These are phyloP conservation scores for Lophochroa leadbeateri DNA, from an alignment of 2,113 vertebrate species.

Conservation along the genomic window DNA sequence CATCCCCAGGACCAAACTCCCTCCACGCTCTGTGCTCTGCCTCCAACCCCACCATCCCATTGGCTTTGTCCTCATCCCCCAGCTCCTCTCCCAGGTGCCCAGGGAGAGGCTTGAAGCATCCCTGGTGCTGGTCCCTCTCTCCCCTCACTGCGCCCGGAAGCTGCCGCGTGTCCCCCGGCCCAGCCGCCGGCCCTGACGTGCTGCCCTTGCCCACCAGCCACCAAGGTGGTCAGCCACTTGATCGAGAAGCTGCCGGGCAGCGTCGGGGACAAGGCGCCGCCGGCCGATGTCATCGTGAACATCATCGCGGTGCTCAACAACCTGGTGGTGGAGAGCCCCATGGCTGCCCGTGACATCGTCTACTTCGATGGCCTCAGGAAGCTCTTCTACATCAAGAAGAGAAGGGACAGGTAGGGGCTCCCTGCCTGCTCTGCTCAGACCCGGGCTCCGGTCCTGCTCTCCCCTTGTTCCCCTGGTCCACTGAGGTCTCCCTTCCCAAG, in stretches of 20 bases:
- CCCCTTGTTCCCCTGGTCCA: background rate
- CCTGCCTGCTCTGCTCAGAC: background rate
- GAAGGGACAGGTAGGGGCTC: constrained; percentile 82
- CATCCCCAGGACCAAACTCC: accelerated
- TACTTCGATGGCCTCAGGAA: constrained; percentile 92
- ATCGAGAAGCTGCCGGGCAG: constrained; percentile 88
- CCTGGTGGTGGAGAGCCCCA: constrained; percentile 86
- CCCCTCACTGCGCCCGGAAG: accelerated
- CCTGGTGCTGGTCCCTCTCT: background rate
- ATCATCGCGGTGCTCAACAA: constrained; percentile 92
- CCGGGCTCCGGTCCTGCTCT: background rate
- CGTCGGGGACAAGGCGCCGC: constrained; percentile 77
- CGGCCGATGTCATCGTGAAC: constrained; percentile 86
- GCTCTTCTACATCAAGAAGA: constrained; percentile 90
- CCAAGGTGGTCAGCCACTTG: constrained; percentile 87
- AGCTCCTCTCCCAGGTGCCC: background rate
- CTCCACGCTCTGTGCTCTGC: accelerated
- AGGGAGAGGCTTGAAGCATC: background rate
- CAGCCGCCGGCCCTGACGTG: background rate
- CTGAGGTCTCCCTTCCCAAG: accelerated
- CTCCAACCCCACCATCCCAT: background rate
- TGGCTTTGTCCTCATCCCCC: background rate
- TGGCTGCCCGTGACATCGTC: constrained; percentile 89
- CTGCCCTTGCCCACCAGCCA: constrained; percentile 73
- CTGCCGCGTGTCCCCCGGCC: accelerated